Base-by-base conservation (phyloP, 2,888 invertebrate genomes). In the Hofmannophila pseudospretella region DNA sequence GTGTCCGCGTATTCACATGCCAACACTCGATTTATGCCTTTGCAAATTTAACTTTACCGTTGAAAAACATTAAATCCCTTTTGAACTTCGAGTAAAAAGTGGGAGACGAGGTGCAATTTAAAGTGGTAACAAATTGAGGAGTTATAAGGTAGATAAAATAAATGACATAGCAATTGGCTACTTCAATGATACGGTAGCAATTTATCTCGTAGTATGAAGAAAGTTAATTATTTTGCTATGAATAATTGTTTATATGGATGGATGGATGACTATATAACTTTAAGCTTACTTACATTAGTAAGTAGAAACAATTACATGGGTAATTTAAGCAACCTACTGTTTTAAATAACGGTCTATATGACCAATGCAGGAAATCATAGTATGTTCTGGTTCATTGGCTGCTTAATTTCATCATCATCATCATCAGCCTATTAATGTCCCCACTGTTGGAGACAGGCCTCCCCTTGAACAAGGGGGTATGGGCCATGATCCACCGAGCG, bases 1-100 rank as follows among this genome's bases (percentile, higher is more conserved):
- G 78, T 79, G 78, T 79, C 49, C 50, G 27, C 54, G 74, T 78
- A 80, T 80, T 78, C 78, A 79, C 75, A 78, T 76, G 79, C 69
- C 79, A 77, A 68, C 65, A 67, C 67, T 63, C 62, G 65, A 80
- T 78, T 78, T 80, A 80, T 80, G 59, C 49, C 61, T 57, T 51
- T 37, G 57, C 68, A 48, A 64, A 49, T 41, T 41, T 49, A 49
- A 41, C 34, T 37, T 44, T 44, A 36, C 50, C 32, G 13, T 26
- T 14, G 7, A 16, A 22, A 44, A 30, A 31, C 8, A 39, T 4
- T 4, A 3, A 16, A 16, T 4, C 5, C 16, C 16, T 16, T 5
- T 16, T 16, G 16, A 5, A 5, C 16, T 16, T 16, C 16, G 5
- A 4, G 16, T 29, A 32, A 47, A 48, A n/a, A n/a, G n/a, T n/a